Evolutionary conservation across 2,888 invertebrate genomes (phyloP).

Genomic region (Anthrax anthrax): DNA sequence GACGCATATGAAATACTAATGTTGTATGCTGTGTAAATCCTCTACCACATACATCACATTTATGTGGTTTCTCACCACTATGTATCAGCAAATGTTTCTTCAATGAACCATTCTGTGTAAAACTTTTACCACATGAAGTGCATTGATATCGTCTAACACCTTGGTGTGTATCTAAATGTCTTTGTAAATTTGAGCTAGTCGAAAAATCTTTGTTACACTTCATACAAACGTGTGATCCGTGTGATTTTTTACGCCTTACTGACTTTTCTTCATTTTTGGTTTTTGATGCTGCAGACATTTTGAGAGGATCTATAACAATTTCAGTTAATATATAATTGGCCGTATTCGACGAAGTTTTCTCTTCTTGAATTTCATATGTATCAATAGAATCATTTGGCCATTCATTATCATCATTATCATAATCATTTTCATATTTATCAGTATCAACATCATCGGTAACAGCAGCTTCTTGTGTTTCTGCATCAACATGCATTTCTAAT

Average conservation of each 20-base stretch:
- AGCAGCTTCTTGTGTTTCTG: too few relatives aligned
- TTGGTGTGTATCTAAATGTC: conserved; percentile 24
- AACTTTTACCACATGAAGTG: conserved; percentile 21
- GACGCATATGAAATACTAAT: conserved; percentile 23
- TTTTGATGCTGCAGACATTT: neutral
- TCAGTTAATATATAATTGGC: neutral
- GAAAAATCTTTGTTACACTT: conserved; percentile 26
- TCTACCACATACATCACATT: conserved; percentile 21
- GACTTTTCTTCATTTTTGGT: neutral
- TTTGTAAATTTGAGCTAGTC: conserved; percentile 25
- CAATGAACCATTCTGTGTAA: conserved; percentile 24
- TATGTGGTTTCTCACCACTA: conserved; percentile 24
- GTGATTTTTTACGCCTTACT: conserved; percentile 1
- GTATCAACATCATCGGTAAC: neutral
- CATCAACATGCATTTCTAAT: neutral
- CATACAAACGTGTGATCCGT: conserved; percentile 16
- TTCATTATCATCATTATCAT: conserved; percentile 1
- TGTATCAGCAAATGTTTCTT: conserved; percentile 27
- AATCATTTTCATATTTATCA: neutral
- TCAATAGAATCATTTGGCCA: neutral
- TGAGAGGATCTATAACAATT: neutral
- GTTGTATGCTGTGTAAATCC: conserved; percentile 27
- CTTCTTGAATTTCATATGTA: neutral
- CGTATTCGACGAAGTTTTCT: neutral
- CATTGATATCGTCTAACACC: conserved; percentile 23